Evolutionary conservation across 1,140 invertebrate species (phyloP).

Genomic region (Drosophila pseudoananassae): DNA sequence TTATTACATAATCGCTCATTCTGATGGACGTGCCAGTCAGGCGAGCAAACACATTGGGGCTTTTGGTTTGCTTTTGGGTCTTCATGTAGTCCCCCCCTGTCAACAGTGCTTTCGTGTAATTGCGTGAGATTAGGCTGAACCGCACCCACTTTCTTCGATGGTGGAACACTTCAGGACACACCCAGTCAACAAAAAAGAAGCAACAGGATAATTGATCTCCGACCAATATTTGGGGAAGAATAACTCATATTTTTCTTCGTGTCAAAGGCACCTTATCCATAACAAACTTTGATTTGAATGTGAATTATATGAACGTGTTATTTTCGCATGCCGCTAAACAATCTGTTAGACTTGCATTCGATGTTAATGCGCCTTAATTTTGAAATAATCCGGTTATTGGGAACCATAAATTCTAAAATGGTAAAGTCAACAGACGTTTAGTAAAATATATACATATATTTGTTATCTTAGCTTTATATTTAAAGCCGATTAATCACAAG

Average conservation of each 20-base stretch:
- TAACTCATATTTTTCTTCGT: neutral
- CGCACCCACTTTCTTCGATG: slow-evolving; percentile 8
- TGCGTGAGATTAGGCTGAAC: slow-evolving; percentile 37
- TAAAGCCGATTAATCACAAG: slow-evolving; percentile 7
- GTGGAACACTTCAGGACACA: slow-evolving; percentile 1
- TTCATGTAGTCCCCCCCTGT: slow-evolving; percentile 9
- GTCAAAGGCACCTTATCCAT: neutral
- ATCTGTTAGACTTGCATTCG: slow-evolving; percentile 27
- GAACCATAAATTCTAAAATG: neutral
- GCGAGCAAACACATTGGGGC: slow-evolving; percentile 28
- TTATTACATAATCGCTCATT: slow-evolving; percentile 70
- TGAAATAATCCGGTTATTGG: slow-evolving; percentile 1
- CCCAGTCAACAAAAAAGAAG: slow-evolving; percentile 22
- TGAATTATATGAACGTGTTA: slow-evolving; percentile 24
- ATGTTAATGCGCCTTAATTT: slow-evolving; percentile 15
- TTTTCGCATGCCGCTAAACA: slow-evolving; percentile 35
- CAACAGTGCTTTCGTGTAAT: slow-evolving; percentile 37
- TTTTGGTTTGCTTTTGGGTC: slow-evolving; percentile 13
- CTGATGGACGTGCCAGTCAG: slow-evolving; percentile 21
- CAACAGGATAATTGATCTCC: slow-evolving; percentile 42
- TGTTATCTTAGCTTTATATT: slow-evolving; percentile 15
- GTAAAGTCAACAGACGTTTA: neutral
- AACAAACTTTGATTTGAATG: slow-evolving; percentile 26
- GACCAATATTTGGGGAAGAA: slow-evolving; percentile 18
- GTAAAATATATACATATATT: neutral